These are phyloP conservation scores for Cryptomyrus ogoouensis DNA, from an alignment of 2,113 vertebrate species.

Conservation along the genomic window DNA sequence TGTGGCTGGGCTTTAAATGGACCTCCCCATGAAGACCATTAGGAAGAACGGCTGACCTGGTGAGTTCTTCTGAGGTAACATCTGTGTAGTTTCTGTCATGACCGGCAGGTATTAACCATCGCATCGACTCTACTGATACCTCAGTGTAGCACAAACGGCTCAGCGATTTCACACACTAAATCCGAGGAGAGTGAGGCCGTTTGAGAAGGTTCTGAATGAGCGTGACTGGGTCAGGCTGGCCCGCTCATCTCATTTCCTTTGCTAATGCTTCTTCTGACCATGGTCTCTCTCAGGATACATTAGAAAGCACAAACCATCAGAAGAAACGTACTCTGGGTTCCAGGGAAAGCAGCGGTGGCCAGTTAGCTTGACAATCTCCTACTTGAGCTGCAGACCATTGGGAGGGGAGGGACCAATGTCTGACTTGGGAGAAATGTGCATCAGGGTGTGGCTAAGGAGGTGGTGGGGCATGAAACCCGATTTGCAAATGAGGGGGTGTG, in stretches of 20 bases:
- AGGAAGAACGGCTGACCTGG: neutral
- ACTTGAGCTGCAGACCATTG: neutral
- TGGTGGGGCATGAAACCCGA: neutral
- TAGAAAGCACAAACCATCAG: neutral
- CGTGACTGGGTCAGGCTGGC: neutral
- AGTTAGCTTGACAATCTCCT: neutral
- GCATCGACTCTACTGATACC: neutral
- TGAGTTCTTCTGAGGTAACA: neutral
- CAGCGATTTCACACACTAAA: neutral
- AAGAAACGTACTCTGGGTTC: neutral
- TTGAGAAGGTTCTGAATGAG: neutral
- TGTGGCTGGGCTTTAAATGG: neutral
- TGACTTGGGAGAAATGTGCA: neutral
- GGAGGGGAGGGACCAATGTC: neutral
- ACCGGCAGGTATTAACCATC: neutral
- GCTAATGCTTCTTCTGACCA: neutral
- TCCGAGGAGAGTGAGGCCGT: neutral
- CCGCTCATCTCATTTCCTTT: neutral
- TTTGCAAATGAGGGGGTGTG: neutral
- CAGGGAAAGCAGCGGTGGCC: neutral
- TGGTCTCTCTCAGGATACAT: neutral
- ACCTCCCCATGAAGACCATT: neutral
- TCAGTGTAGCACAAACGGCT: neutral
- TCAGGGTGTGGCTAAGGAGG: neutral
- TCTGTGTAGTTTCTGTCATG: neutral